Percentiles rank a stretch among this genome's conserved stretches.
These are phyloP conservation scores for Premnoplex brunnescens DNA, from an alignment of 2,797 vertebrate species.

Conservation along the genomic window DNA sequence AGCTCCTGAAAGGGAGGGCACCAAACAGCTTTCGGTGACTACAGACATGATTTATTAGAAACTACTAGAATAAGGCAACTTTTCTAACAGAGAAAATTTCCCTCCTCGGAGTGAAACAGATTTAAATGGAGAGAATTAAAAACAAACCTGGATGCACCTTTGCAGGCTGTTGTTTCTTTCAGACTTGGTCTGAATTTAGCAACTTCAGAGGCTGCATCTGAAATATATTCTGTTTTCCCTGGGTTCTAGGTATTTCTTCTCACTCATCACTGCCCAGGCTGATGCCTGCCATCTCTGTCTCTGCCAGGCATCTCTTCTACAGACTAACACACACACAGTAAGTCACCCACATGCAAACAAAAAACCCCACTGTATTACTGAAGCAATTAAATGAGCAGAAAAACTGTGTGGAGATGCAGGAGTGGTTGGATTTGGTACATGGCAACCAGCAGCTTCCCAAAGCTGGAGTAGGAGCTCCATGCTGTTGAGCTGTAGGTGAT, in stretches of 20 bases:
- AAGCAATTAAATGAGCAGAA: background rate
- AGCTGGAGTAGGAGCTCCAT: rapidly evolving
- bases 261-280: background rate
- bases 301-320: too few species aligned
- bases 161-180: background rate
- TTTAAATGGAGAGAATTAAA: background rate
- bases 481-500: background rate
- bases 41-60: background rate
- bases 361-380: rapidly evolving
- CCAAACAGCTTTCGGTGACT: rapidly evolving
- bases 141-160: background rate
- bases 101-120: background rate
- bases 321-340: background rate
- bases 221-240: background rate
- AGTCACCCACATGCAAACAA: background rate
- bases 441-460: background rate
- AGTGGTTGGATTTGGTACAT: background rate
- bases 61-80: background rate
- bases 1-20: background rate
- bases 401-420: background rate
- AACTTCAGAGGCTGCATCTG: background rate
- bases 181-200: background rate
- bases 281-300: background rate
- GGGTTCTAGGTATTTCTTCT: background rate
- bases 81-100: background rate